phyloP scores from a whole-genome alignment of 2,888 invertebrate species.

The Plusia festucae region DNA sequence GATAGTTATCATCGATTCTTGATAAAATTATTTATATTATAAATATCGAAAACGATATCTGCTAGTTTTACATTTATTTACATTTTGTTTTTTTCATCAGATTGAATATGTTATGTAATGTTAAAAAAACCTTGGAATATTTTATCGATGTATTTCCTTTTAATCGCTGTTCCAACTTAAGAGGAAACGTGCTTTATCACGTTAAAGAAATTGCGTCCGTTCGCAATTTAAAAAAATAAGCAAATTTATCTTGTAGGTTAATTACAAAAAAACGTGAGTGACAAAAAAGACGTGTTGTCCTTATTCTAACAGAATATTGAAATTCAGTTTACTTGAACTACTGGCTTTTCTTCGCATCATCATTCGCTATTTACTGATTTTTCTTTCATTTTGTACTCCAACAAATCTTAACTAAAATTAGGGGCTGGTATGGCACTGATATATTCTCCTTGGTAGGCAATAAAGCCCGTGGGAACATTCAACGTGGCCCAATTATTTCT shows the following conservation, averaged over 20 bases:
- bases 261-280: too few species aligned
- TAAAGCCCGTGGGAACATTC: constrained; percentile 25
- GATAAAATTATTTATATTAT: constrained; percentile 35
- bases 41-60: constrained; percentile 20
- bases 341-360: not conserved
- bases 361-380: not conserved
- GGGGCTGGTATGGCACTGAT: not conserved
- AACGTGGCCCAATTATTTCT: constrained; percentile 19
- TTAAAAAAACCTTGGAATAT: constrained; percentile 21
- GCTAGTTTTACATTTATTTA: constrained; percentile 29
- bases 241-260: not conserved
- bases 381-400: not conserved
- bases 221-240: not conserved
- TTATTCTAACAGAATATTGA: too few species aligned
- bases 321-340: too few species aligned
- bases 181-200: not conserved
- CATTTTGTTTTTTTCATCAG: constrained; percentile 15
- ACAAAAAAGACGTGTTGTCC: too few species aligned
- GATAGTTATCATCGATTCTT: constrained; percentile 42
- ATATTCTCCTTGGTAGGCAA: not conserved
- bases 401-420: not conserved
- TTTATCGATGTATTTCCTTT: constrained; percentile 14
- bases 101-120: constrained; percentile 11
- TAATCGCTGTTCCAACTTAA: not conserved
- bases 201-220: not conserved